Base-by-base conservation (phyloP, 2,113 vertebrate genomes). In the Forbesichthys papilliferus region DNA sequence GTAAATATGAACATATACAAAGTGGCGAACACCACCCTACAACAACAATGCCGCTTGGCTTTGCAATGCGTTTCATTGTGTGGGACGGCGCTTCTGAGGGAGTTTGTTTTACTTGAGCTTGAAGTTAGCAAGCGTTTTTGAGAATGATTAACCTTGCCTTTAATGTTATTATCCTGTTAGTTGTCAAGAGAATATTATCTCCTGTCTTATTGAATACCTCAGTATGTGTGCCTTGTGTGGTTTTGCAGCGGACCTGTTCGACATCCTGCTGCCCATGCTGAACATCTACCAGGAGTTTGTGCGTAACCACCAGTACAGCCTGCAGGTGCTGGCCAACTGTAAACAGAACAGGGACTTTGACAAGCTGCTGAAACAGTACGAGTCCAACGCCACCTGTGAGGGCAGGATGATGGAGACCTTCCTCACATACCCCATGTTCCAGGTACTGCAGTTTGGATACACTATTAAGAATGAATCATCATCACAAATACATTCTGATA, bases 201-300 rank as follows among this genome's bases (percentile, higher is more conserved):
- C 54, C 16, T 18, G 14, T 55, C 36, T 42, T 27, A 27, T 27
- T 8, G 4, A 42, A 42, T 8, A 42, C 36, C 36, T 42, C 36
- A 42, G 54, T 10, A 11, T 52, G 18, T 9, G 16, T 10, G 8
- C 33, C 16, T 60, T 69, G 82, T 80, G 54, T 65, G 88, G 68
- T 77, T 6, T 81, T 79, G 86, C 85, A 98, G 96, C 96, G 54
- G 96, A 98, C 84, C 93, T 98, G 74, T 98, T 98, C 80, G 96
- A 98, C 87, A 98, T 98, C 90, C 90, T 98, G 73, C 93, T 98
- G 75, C 96, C 96, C n/a, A 98, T 98, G 96, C 88, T 98, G 87
- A 97, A 97, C 86, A 98, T 98, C 79, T 98, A 98, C 89, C 96
- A 97, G 92, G 96, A 98, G 91, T 98, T 98, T 92, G 95, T 98